phyloP scores from a whole-genome alignment of 2,797 vertebrate species.

The Fistularia tabacaria region DNA sequence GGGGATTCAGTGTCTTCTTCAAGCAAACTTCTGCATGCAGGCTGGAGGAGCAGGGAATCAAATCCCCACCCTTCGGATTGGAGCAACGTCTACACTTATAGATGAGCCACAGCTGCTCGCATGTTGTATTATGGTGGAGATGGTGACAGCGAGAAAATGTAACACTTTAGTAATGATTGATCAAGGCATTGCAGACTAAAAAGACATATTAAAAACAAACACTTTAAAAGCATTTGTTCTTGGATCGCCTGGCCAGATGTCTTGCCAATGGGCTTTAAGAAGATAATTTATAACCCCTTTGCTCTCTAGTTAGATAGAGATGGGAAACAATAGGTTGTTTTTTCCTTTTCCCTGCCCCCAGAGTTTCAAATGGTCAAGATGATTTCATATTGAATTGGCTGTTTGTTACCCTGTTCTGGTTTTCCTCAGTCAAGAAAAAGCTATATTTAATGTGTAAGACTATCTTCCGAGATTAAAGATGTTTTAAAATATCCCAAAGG shows the following conservation, averaged over 20 bases:
- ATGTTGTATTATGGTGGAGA: too few species aligned
- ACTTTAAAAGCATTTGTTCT: slow-evolving; percentile 61
- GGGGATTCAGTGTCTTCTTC: too few species aligned
- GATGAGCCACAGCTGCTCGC: too few species aligned
- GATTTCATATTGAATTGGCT: slow-evolving; percentile 5
- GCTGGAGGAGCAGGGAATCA: too few species aligned
- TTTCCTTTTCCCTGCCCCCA: slow-evolving; percentile 48
- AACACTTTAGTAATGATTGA: slow-evolving; percentile 31
- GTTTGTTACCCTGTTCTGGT: slow-evolving; percentile 29
- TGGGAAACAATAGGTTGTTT: slow-evolving; percentile 35
- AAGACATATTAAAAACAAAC: slow-evolving; percentile 57
- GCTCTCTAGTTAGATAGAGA: slow-evolving; percentile 34
- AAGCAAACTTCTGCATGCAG: too few species aligned
- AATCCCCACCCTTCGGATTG: too few species aligned
- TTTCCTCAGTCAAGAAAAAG: too few species aligned
- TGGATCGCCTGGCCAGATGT: slow-evolving; percentile 59
- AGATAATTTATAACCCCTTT: slow-evolving; percentile 57
- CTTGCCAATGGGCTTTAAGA: slow-evolving; percentile 54
- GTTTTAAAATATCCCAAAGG: too few species aligned
- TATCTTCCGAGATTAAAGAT: too few species aligned
- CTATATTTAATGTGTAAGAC: too few species aligned
- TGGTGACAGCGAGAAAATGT: too few species aligned
- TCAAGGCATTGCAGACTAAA: slow-evolving; percentile 42
- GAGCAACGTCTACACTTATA: too few species aligned
- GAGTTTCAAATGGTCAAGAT: slow-evolving; percentile 33